A percentile compares a stretch with the other conserved stretches of the same genome.
These are phyloP conservation scores for Takifugu rubripes DNA, from an alignment of 2,797 vertebrate species.

Conservation along the genomic window DNA sequence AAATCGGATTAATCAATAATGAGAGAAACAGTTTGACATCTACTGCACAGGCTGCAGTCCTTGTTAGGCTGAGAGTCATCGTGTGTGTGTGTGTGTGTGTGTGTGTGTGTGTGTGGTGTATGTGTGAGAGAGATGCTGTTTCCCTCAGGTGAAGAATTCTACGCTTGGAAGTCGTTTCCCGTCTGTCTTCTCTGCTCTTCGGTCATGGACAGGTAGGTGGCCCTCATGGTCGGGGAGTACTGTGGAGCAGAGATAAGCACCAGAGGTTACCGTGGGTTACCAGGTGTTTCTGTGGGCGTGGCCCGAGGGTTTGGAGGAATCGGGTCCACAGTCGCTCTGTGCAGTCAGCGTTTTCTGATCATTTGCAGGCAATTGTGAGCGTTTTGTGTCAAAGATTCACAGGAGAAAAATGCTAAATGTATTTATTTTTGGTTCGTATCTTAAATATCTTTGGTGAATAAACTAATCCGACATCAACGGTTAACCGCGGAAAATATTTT, in stretches of 20 bases:
- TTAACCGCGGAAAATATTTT: too few relatives aligned
- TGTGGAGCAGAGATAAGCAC: constrained; percentile 54
- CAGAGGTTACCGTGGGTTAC: constrained; percentile 19
- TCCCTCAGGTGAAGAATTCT: constrained; percentile 40
- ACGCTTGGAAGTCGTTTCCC: constrained; percentile 83
- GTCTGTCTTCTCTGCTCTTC: constrained; percentile 85
- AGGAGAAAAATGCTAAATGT: too few relatives aligned
- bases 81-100: constrained; percentile 8
- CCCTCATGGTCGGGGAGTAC: constrained; percentile 98
- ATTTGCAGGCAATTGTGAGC: too few relatives aligned
- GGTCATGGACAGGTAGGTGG: constrained; percentile 91
- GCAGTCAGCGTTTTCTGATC: too few relatives aligned
- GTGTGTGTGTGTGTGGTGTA: too few relatives aligned
- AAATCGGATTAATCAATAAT: too few relatives aligned
- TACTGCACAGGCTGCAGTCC: too few relatives aligned
- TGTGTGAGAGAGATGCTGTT: not conserved
- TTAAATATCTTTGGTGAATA: too few relatives aligned
- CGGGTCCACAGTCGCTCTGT: not conserved
- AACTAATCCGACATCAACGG: too few relatives aligned
- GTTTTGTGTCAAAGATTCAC: too few relatives aligned
- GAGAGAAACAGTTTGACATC: too few relatives aligned
- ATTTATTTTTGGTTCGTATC: too few relatives aligned
- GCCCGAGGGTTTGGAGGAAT: constrained; percentile 22
- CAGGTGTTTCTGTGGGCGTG: constrained; percentile 1
- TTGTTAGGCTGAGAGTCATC: not conserved